phyloP scores from a whole-genome alignment of 2,113 vertebrate genomes.

The Onychostruthus taczanowskii region DNA sequence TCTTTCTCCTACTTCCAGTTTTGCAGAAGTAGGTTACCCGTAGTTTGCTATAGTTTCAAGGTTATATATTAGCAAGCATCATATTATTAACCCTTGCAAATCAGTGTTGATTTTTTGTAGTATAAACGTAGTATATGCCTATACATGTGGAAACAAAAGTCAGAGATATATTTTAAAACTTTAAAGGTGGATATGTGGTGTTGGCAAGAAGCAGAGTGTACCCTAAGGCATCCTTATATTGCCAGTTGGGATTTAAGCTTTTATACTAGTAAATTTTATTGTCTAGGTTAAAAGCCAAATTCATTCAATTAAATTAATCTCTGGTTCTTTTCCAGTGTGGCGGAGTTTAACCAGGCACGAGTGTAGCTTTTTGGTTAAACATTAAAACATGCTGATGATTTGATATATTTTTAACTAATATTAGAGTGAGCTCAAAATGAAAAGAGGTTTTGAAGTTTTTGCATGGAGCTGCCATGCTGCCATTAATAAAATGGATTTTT shows the following conservation, averaged over 20 bases:
- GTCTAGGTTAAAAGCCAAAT: slow-evolving; percentile 56
- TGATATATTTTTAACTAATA: not conserved
- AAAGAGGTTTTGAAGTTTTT: slow-evolving; percentile 13
- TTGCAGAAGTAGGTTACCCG: not conserved
- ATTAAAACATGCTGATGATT: slow-evolving; percentile 8
- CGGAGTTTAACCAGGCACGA: slow-evolving; percentile 47
- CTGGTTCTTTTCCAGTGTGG: slow-evolving; percentile 47
- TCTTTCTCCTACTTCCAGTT: not conserved
- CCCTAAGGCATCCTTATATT: slow-evolving; percentile 17
- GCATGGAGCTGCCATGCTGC: not conserved
- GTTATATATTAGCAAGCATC: not conserved
- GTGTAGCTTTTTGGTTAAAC: slow-evolving; percentile 15
- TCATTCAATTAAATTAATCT: slow-evolving; percentile 48
- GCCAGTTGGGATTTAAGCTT: slow-evolving; percentile 32
- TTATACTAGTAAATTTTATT: slow-evolving; percentile 55
- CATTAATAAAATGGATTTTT: not conserved
- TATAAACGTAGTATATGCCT: not conserved
- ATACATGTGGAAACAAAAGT: not conserved
- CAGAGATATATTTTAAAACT: slow-evolving; percentile 24
- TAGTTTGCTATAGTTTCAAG: not conserved
- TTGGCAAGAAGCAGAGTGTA: not conserved
- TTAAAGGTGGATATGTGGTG: not conserved
- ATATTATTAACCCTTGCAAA: not conserved
- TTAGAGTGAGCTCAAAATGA: not conserved
- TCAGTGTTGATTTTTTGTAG: not conserved